Evolutionary conservation across 1,140 invertebrate genomes (phyloP).

Genomic region (Drosophila seguyi): DNA sequence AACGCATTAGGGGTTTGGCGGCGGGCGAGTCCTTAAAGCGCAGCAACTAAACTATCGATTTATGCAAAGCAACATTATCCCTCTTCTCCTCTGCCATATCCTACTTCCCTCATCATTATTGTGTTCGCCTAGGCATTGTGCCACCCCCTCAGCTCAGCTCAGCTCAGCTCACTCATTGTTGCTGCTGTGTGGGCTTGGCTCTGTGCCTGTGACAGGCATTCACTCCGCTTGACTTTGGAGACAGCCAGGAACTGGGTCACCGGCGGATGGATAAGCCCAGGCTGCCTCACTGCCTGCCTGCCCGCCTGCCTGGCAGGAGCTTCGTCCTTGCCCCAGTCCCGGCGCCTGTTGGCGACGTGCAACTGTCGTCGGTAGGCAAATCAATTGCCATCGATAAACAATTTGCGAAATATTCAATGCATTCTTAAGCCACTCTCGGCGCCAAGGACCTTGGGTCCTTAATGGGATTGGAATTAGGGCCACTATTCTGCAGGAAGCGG

Average conservation of each 20-base stretch:
- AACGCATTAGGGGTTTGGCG: slow-evolving; percentile 66
- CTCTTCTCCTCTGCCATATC: neutral
- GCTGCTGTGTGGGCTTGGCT: slow-evolving; percentile 21
- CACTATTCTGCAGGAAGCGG: slow-evolving; percentile 1
- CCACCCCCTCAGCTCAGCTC: slow-evolving; percentile 21
- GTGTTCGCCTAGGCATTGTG: slow-evolving; percentile 70
- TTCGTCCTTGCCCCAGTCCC: slow-evolving; percentile 58
- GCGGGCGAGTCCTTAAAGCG: slow-evolving; percentile 48
- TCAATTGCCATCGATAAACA: slow-evolving; percentile 54
- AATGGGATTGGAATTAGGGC: slow-evolving; percentile 24
- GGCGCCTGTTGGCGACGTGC: slow-evolving; percentile 41
- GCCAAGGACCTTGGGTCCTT: slow-evolving; percentile 10
- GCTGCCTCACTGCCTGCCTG: neutral
- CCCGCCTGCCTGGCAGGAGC: neutral
- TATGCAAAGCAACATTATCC: slow-evolving; percentile 63
- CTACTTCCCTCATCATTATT: slow-evolving; percentile 61
- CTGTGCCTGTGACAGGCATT: slow-evolving; percentile 58
- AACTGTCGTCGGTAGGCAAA: slow-evolving; percentile 64
- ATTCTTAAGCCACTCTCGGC: slow-evolving; percentile 21
- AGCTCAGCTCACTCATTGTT: slow-evolving; percentile 54
- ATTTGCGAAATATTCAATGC: slow-evolving; percentile 57
- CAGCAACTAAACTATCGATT: slow-evolving; percentile 69
- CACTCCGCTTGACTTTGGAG: slow-evolving; percentile 56
- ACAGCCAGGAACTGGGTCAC: slow-evolving; percentile 66
- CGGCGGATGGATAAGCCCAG: slow-evolving; percentile 20